Conservation (phyloP, 2,888 invertebrate species). For the Apamea anceps region DNA sequence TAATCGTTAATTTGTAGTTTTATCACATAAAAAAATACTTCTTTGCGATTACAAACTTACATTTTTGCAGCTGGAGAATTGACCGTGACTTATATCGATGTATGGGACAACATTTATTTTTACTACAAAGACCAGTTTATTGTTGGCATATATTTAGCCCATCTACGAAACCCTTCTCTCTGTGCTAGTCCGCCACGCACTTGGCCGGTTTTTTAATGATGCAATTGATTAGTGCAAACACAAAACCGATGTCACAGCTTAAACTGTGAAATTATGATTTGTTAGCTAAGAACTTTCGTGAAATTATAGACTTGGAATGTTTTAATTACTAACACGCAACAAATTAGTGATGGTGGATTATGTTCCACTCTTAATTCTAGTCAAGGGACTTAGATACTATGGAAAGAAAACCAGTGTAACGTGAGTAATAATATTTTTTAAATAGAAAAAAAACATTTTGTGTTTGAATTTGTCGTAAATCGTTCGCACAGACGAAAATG, state of each 20-base stretch:
- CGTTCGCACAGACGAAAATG: too few relatives aligned
- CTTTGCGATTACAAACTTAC: too few relatives aligned
- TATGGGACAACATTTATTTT: neutral
- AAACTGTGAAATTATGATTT: constrained; percentile 36
- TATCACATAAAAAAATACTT: too few relatives aligned
- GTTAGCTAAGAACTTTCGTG: neutral
- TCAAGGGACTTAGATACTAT: neutral
- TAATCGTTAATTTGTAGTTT: too few relatives aligned
- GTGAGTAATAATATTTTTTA: neutral
- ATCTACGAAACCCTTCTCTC: neutral
- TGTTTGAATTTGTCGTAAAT: neutral
- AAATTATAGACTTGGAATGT: neutral
- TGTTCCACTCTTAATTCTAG: neutral
- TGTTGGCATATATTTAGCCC: neutral
- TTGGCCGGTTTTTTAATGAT: neutral
- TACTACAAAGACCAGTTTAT: neutral
- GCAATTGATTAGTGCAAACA: constrained; percentile 5
- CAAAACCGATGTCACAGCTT: constrained; percentile 2
- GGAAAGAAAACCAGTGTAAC: constrained; percentile 7
- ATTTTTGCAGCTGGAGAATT: too few relatives aligned
- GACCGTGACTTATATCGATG: too few relatives aligned
- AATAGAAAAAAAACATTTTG: neutral
- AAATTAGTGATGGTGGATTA: neutral
- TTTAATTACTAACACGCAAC: constrained; percentile 7
- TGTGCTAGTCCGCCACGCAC: neutral